Base-by-base conservation (phyloP, 1,140 invertebrate species). In the Chlorops oryzae region DNA sequence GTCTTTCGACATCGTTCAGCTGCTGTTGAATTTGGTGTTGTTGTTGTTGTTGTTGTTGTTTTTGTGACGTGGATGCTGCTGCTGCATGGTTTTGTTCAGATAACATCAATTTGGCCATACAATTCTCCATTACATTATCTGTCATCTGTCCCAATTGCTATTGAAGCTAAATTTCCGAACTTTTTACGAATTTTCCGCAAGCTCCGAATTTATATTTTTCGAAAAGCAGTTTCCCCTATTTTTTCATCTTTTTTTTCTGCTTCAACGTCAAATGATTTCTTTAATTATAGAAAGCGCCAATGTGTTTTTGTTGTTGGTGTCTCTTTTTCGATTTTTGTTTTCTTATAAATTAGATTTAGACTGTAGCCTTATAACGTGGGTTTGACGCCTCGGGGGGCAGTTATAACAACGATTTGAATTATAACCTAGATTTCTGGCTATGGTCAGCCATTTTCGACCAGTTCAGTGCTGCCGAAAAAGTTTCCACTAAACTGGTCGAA, bases 41-140 rank as follows among this genome's bases (percentile, higher is more conserved):
- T 39, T 45, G 47, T 32, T 50, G 54, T 46, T 50, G 55, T 24
- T 54, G 56, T 39, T 47, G 35, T 24, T 56, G 53, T 45, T 46
- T 58, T 62, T 66, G 50, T 56, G 25, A 39, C 50, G 7, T 12
- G 20, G 23, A 7, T 27, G 51, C 28, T 52, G 50, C 25, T 51
- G 51, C 27, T 35, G 22, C 37, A 58, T 52, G 47, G 49, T 58
- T 55, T 47, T 10, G 38, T n/a, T 49, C 47, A 18, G n/a, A 57
- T 28, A 69, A 53, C 63, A 65, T 65, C 38, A 67, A 54, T 60
- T 69, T 69, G 47, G 65, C 62, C 53, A 69, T 50, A 40, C 65
- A 65, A 45, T 63, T 68, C 34, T 59, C 41, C 45, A 62, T 57
- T 22, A 60, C 65, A 60, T 68, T 63, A 51, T 69, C 65, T 53